Evolutionary conservation across 1,140 invertebrate genomes (phyloP), one percentile per base, ranked within the genome.

Genomic region (Melanaphis sacchari): DNA sequence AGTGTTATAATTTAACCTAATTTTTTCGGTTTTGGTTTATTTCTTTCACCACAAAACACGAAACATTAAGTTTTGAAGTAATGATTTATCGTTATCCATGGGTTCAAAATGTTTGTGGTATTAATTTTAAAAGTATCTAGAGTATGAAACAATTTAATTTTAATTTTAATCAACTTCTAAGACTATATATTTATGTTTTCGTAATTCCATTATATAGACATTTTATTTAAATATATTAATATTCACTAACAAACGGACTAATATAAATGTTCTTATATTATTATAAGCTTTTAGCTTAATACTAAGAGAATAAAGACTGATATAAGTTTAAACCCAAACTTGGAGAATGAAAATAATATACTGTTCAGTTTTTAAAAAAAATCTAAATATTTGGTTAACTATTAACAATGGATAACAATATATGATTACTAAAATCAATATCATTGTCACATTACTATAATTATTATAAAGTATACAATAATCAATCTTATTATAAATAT

Each of bases 91-190:
- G 59, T 76, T 76, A n/a, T 18, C 59, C 5, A 18, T 76, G 4
- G n/a, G 59, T 76, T 76, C 15, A 15, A 76, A 76, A 76, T 76
- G n/a, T n/a, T n/a, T 76, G 59, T 76, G 59, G 59, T 76, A 76
- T 76, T n/a, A n/a, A n/a, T 76, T n/a, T n/a, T 76, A 76, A 76
- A 76, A 76, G 59, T 76, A 76, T 76, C 59, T n/a, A n/a, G 15
- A 76, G n/a, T n/a, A 76, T 76, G 4, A n/a, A n/a, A n/a, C 59
- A 76, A n/a, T n/a, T 76, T 76, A n/a, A 5, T 66, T 66, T n/a
- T 66, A 66, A 18, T 76, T 36, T 76, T 76, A 76, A 76, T 76
- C 59, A 76, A 76, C 59, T n/a, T 76, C 31, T 36, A n/a, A 76
- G n/a, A 76, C 31, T 76, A 66, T 76, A 31, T 54, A 49, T 18